Base-by-base conservation (phyloP, 53 echinoderm and acorn worm genomes). In the Apostichopus leukothele region DNA sequence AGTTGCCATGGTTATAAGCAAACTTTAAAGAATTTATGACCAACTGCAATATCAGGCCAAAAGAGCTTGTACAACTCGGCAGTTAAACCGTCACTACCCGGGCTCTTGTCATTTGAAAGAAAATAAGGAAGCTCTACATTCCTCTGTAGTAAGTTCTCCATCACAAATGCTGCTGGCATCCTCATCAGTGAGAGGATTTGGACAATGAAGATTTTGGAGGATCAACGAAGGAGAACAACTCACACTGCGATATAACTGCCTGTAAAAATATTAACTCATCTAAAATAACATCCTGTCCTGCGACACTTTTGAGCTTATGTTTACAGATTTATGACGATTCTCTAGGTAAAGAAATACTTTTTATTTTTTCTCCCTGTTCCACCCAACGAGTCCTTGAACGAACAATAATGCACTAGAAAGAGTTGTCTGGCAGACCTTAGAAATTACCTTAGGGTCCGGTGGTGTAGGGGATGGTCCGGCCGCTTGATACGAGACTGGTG, bases 31-130 rank as follows among this genome's bases (percentile, higher is more conserved):
- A 75, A n/a, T 75, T 75, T 25, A 25, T n/a, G 26, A 75, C 19
- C 75, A 75, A 75, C 9, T 8, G 75, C 75, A 75, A 75, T 75
- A 75, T 75, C 75, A n/a, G 75, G 21, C 75, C 14, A 75, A 75
- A 75, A 75, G 75, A 61, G 13, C 13, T 61, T 61, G 61, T 61
- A 61, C 10, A 1, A 61, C 61, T 61, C 13, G 13, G 61, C 75
- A 8, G 75, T 75, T 75, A 75, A 39, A 39, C 39, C 39, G 39
- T 39, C 3, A 39, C 39, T 39, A 39, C 39, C 2, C 39, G 39
- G 39, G 26, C 5, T 25, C 19, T 19, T 75, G 21, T 22, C 5
- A 25, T 75, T 75, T 12, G 19, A 75, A 75, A 75, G 75, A 75
- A 25, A 75, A 75, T 14, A 75, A 19, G 26, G 75, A 75, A n/a